Evolutionary conservation across 2,888 invertebrate species (phyloP).

Genomic region (Nomada hirtipes): DNA sequence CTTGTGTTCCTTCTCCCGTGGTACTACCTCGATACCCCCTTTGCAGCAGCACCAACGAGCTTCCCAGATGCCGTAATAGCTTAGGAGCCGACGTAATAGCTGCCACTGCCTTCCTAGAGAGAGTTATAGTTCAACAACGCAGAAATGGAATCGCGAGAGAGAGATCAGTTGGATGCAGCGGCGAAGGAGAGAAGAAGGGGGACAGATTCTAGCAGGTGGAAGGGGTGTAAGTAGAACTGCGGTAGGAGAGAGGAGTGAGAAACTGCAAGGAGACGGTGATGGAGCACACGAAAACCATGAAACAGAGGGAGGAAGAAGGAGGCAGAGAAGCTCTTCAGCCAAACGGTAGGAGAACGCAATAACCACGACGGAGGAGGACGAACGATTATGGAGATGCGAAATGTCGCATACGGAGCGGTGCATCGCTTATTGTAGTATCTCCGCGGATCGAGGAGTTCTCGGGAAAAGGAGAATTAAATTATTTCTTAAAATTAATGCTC

Average conservation of each 20-base stretch:
- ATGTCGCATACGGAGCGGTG: constrained; percentile 67
- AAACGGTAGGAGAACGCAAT: constrained; percentile 68
- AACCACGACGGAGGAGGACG: constrained; percentile 68
- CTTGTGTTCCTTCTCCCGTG: constrained; percentile 43
- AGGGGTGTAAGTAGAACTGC: constrained; percentile 23
- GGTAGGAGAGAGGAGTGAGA: constrained; percentile 29
- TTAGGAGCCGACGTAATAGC: constrained; percentile 83
- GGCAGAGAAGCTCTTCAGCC: constrained; percentile 49
- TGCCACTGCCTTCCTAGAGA: constrained; percentile 80
- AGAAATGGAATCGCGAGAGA: constrained; percentile 78
- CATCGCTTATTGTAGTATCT: constrained; percentile 43
- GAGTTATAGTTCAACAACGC: constrained; percentile 83
- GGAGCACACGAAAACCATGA: constrained; percentile 34
- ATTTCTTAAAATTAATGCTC: neutral
- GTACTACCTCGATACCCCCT: constrained; percentile 41
- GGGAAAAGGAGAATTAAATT: neutral
- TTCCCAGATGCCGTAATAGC: constrained; percentile 83
- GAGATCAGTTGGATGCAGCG: constrained; percentile 21
- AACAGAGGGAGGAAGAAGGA: constrained; percentile 27
- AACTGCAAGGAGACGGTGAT: constrained; percentile 42
- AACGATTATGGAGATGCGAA: constrained; percentile 72
- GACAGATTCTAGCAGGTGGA: constrained; percentile 36
- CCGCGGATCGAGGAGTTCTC: constrained; percentile 9
- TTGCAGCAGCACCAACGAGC: constrained; percentile 66
- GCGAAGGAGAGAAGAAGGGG: constrained; percentile 25